Evolutionary conservation across 2,113 vertebrate genomes (phyloP).

Genomic region (Astatotilapia flaviijosephi): DNA sequence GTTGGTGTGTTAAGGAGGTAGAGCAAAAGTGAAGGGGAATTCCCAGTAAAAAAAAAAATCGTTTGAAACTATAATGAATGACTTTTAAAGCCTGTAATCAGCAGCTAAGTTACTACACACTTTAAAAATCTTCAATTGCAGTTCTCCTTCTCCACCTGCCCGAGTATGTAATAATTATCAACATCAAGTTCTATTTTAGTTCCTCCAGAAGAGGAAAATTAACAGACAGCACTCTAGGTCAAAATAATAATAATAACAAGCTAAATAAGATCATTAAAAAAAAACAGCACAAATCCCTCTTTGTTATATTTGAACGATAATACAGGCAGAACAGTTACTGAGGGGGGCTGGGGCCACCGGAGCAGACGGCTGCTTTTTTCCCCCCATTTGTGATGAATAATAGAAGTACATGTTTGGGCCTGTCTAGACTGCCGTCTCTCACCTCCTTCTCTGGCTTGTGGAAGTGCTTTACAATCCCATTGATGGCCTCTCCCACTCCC

Average conservation of each 20-base stretch:
- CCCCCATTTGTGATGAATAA: slow-evolving; percentile 51
- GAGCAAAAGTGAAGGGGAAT: slow-evolving; percentile 3
- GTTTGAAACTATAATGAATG: not conserved
- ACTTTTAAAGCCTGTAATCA: slow-evolving; percentile 13
- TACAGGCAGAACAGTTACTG: not conserved
- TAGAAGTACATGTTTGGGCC: slow-evolving; percentile 38
- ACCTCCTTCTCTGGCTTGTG: slow-evolving; percentile 99
- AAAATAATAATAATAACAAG: not conserved
- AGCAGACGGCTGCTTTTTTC: not conserved
- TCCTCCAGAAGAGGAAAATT: not conserved
- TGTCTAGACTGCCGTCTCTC: slow-evolving; percentile 60
- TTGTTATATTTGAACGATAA: not conserved
- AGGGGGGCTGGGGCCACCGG: not conserved
- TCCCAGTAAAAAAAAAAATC: not conserved
- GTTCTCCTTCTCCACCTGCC: not conserved
- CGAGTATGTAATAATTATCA: not conserved
- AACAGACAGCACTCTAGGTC: not conserved
- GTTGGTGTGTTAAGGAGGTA: not conserved
- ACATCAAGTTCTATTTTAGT: not conserved
- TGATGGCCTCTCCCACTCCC: slow-evolving; percentile 97
- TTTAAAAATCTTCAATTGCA: not conserved
- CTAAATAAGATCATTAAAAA: not conserved
- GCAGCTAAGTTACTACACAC: not conserved
- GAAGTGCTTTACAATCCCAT: slow-evolving; percentile 98
- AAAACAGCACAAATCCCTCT: not conserved